These are phyloP conservation scores for Intellagama lesueurii DNA, from an alignment of 2,797 vertebrate species.

Conservation along the genomic window DNA sequence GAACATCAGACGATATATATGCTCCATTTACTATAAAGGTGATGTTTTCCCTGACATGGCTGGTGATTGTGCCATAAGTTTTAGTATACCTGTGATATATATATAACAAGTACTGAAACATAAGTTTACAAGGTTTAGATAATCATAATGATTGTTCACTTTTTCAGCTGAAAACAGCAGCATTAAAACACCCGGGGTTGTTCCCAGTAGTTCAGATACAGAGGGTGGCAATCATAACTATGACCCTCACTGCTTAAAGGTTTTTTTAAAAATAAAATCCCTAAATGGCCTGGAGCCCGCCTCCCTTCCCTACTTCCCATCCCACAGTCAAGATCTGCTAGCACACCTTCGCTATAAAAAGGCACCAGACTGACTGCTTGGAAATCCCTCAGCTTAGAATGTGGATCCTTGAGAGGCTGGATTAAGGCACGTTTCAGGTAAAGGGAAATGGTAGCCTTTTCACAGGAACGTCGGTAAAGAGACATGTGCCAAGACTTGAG, in stretches of 20 bases:
- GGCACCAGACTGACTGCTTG: not conserved
- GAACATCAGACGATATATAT: not conserved
- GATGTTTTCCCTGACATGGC: not conserved
- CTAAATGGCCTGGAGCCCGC: conserved; percentile 14
- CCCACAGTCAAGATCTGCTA: conserved; percentile 5
- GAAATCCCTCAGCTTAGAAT: conserved; percentile 14
- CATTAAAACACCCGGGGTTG: not conserved
- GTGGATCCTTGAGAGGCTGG: conserved; percentile 3
- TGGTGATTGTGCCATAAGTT: not conserved
- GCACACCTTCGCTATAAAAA: conserved; percentile 41
- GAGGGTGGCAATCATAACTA: not conserved
- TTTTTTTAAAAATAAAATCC: not conserved
- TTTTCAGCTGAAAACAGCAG: not conserved
- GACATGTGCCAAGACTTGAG: not conserved
- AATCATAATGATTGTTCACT: not conserved
- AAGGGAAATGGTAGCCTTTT: not conserved
- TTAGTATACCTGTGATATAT: not conserved
- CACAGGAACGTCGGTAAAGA: not conserved
- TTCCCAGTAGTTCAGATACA: not conserved
- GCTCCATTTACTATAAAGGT: not conserved
- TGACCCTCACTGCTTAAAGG: not conserved
- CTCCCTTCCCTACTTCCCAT: conserved; percentile 4
- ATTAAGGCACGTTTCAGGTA: conserved; percentile 35
- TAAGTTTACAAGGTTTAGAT: not conserved
- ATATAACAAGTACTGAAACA: not conserved